These are phyloP conservation scores for Marasmarcha lunaedactyla DNA, from an alignment of 2,888 invertebrate genomes.

Conservation along the genomic window DNA sequence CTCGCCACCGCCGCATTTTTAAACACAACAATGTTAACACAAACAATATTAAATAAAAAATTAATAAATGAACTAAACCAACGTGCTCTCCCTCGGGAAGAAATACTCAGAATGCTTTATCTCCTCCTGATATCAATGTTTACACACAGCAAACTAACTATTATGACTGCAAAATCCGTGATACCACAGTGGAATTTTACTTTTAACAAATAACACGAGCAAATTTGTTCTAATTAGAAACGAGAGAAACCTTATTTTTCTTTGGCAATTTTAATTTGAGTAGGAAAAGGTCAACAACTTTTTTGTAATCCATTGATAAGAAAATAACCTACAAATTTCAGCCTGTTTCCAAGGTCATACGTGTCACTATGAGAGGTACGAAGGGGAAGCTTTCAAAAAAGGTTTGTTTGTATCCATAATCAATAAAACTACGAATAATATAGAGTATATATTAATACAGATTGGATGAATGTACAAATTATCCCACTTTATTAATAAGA, in stretches of 20 bases:
- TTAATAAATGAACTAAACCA: constrained; percentile 14
- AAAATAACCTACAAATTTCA: too few species aligned
- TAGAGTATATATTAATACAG: too few species aligned
- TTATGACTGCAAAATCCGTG: constrained; percentile 20
- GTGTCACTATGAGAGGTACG: too few species aligned
- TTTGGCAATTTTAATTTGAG: too few species aligned
- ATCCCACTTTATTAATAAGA: too few species aligned
- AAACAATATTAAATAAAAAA: constrained; percentile 6
- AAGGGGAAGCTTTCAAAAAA: too few species aligned
- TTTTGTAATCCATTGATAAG: not conserved
- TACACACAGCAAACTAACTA: constrained; percentile 21
- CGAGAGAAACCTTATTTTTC: not conserved
- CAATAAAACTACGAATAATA: too few species aligned
- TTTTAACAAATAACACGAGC: constrained; percentile 11
- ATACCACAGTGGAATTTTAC: constrained; percentile 41
- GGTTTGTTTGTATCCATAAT: too few species aligned
- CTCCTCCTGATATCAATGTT: constrained; percentile 27
- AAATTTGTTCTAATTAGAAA: not conserved
- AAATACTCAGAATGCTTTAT: constrained; percentile 32
- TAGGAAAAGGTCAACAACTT: not conserved
- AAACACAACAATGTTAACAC: constrained; percentile 3
- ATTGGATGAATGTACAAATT: too few species aligned
- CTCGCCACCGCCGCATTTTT: constrained; percentile 48
- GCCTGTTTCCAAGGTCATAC: too few species aligned
- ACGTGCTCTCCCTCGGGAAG: constrained; percentile 33